Evolutionary conservation across 2,888 invertebrate genomes (phyloP), one percentile per base, ranked within the genome.

Genomic region (Patella ulyssiponensis): DNA sequence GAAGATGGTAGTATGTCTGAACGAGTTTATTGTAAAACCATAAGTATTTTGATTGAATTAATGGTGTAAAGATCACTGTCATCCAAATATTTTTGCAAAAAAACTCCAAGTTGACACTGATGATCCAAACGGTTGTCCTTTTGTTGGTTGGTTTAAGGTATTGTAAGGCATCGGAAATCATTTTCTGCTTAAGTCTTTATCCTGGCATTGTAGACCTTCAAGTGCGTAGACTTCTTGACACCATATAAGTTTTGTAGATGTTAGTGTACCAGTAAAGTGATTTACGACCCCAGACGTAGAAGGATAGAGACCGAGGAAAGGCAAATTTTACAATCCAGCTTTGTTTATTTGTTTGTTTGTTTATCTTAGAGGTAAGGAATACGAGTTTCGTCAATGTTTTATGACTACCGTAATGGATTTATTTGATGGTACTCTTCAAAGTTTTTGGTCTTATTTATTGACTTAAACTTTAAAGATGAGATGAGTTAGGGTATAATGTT

Each of bases 31-130:
- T 64, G 64, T 64, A 64, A 64, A 64, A 64, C 14, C 64, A 64
- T 64, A 64, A 64, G 64, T 64, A 64, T 64, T 64, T 64, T 64
- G 64, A 64, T 64, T 23, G 64, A 64, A 64, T 64, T 64, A 64
- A 64, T 9, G 64, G 64, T 64, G 64, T 64, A 23, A 64, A 64
- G 64, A 64, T 64, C 64, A 64, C 20, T 64, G 64, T 64, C 64
- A 64, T 23, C 20, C 23, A 64, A 64, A 64, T 64, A 64, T 64
- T 64, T 64, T 64, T 64, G 64, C 64, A 23, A 64, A 64, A 64
- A 64, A 20, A 64, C 23, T 64, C 44, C 23, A 64, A 64, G n/a
- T 23, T 64, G 64, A 64, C 64, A 64, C 64, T 64, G 64, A 64
- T 64, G 64, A 64, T 23, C 64, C 20, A 64, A 20, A 64, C 23